Evolutionary conservation across 2,113 vertebrate genomes (phyloP).

Genomic region (Elephantulus edwardii): DNA sequence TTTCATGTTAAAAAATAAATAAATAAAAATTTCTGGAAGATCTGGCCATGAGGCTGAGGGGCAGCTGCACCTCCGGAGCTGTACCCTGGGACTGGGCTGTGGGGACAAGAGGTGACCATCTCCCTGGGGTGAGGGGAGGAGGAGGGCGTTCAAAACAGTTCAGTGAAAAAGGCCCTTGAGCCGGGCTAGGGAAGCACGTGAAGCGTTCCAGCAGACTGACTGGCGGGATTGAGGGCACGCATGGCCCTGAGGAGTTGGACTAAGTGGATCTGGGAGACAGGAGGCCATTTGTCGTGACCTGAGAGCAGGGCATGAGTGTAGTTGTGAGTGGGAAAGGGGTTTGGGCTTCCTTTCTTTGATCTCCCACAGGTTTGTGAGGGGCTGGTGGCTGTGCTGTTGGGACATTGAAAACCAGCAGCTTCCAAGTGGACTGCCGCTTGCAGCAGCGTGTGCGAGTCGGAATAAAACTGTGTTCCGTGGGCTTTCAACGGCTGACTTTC

Average conservation of each 20-base stretch:
- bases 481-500: neutral
- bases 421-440: neutral
- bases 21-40: neutral
- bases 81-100: too few species aligned
- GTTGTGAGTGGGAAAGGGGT: neutral
- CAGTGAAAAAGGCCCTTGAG: neutral
- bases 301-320: neutral
- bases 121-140: neutral
- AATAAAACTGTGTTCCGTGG: neutral
- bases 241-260: neutral
- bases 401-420: neutral
- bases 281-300: neutral
- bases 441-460: neutral
- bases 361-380: neutral
- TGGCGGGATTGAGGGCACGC: accelerated
- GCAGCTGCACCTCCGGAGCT: neutral
- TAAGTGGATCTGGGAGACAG: neutral
- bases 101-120: neutral
- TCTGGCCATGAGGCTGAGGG: too few species aligned
- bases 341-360: accelerated
- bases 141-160: neutral
- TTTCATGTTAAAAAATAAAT: neutral
- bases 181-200: neutral
- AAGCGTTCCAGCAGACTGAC: neutral
- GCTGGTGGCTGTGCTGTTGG: accelerated